Base-by-base conservation (phyloP, 1,140 invertebrate genomes). In the Drosophila cardini region DNA sequence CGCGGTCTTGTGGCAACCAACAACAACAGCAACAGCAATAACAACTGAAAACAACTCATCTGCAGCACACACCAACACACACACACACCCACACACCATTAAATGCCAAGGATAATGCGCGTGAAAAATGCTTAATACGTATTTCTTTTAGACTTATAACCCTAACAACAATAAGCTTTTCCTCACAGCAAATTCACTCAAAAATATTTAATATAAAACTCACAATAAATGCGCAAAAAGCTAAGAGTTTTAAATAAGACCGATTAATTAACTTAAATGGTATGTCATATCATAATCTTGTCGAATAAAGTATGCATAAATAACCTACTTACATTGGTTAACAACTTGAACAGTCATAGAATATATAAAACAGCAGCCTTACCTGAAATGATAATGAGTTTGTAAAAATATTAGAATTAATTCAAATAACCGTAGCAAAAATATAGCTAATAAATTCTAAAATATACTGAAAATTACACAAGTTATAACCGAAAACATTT, bases 101-200 rank as follows among this genome's bases (percentile, higher is more conserved):
- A 87, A 87, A 87, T 87, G 84, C 84, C 84, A 89, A 87, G 79
- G 83, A 87, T 89, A 69, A 76, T 6, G 48, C 64, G 64, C 57
- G 46, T 57, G 50, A 30, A 64, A 48, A 36, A 42, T 61, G 58
- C 55, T 78, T 78, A 78, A 76, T 71, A 43, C 36, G 34, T 15
- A 62, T 70, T 62, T 58, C 11, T 63, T 40, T 64, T 53, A 9
- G 40, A 11, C 26, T 40, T 34, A n/a, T 50, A 36, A 8, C 2
- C 7, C 38, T 32, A 53, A 63, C 61, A 63, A 63, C 48, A 63
- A 53, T 63, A 63, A 63, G 61, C 61, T 34, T 1, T 3, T 0
- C 34, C 48, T 43, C 11, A 63, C 48, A 63, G 48, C 61, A 42
- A 16, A 63, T 43, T 52, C 13, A 21, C 6, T 11, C 42, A 57